Evolutionary conservation across 2,113 vertebrate genomes (phyloP), one percentile per base, ranked within the genome.

Genomic region (Otolemur garnettii): DNA sequence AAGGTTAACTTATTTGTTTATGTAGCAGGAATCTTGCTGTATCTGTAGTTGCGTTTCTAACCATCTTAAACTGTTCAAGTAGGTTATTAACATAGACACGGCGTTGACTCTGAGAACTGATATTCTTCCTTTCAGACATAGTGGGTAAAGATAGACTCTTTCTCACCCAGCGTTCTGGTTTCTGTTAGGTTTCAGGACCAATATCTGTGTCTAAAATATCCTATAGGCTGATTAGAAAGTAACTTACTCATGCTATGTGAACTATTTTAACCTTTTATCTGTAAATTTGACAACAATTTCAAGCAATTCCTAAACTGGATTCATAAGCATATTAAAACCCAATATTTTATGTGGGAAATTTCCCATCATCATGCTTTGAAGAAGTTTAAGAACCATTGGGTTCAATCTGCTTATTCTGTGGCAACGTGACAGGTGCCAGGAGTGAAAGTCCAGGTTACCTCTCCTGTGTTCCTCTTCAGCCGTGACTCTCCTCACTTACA

Each of bases 291-390:
- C 80, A 96, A 92, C 35, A 57, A 57, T 93, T 59, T 93, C 28
- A 1, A 74, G 93, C 19, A 96, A 77, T 86, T 30, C 11, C 89
- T 79, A 84, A 83, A 90, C 85, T 62, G 96, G 77, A 98, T 97
- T 96, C 94, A 97, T 89, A 96, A 81, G 64, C 64, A n/a, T 93
- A 85, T 96, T 69, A 94, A 87, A 77, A 87, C 84, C 18, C 4
- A 86, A 93, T 96, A 87, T 96, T 95, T 97, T 95, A 87, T 72
- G 28, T 96, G 93, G 93, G 64, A 88, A 94, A 90, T 94, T 96
- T 87, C 53, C 79, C 87, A 87, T 92, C 45, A 81, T 91, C 50
- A 80, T 83, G 57, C 87, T 96, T 96, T 97, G 85, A 97, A 77
- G 71, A 50, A 92, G 78, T 91, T 93, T 91, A 95, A 94, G 92